Conservation (phyloP, 2,797 vertebrate species). For the Balearica regulorum region DNA sequence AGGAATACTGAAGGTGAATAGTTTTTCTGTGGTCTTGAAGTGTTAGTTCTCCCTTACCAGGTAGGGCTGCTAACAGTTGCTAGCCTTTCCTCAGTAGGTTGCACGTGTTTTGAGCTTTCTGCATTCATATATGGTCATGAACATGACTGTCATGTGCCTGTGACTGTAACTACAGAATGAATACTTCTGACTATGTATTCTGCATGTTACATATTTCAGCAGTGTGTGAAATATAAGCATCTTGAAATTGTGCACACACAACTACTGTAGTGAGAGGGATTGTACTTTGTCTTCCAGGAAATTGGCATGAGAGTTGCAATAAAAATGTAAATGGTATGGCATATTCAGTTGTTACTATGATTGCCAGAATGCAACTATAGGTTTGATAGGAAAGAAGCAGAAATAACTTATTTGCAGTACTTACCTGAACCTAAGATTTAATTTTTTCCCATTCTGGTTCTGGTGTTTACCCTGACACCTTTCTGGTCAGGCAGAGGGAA, state of each 20-base stretch:
- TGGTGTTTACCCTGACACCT: not conserved
- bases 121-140: fast-evolving
- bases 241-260: not conserved
- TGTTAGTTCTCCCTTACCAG: not conserved
- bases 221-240: fast-evolving
- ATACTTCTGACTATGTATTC: not conserved
- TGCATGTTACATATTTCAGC: not conserved
- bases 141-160: not conserved
- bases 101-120: not conserved
- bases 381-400: not conserved
- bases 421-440: not conserved
- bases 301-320: not conserved
- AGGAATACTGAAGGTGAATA: not conserved
- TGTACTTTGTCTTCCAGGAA: not conserved
- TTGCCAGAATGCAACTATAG: not conserved
- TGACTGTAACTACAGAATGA: not conserved
- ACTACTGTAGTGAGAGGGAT: not conserved
- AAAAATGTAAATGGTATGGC: not conserved
- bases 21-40: not conserved
- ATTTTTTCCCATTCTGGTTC: not conserved
- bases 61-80: not conserved
- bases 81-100: not conserved
- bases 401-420: not conserved
- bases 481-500: not conserved
- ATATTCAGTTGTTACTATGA: not conserved